Percentiles rank a stretch among this genome's conserved stretches.
Conservation (phyloP, 1,140 invertebrate genomes). For the Ylistrum balloti region DNA sequence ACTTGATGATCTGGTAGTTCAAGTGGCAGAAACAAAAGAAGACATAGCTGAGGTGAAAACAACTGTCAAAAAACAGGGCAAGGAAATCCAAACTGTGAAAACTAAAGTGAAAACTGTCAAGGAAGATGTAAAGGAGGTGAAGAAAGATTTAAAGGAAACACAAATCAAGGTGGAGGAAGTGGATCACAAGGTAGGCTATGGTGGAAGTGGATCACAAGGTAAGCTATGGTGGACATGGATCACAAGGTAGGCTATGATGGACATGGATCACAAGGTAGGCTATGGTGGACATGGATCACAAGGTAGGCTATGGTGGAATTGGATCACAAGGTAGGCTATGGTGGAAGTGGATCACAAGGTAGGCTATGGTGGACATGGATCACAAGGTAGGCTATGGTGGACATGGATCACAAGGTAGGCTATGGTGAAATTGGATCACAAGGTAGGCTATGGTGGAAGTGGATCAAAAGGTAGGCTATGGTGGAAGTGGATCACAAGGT, state of each 20-base stretch:
- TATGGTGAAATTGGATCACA: not conserved
- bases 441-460: no score
- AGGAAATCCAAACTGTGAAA: constrained; percentile 68
- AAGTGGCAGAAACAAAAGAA: constrained; percentile 63
- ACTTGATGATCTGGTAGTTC: constrained; percentile 61
- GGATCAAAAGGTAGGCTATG: no score
- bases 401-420: constrained; percentile 77
- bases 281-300: constrained; percentile 77
- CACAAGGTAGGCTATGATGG: no score
- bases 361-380: no score
- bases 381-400: no score
- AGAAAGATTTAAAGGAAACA: constrained; percentile 73
- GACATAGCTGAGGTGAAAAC: constrained; percentile 62
- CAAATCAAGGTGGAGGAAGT: constrained; percentile 75
- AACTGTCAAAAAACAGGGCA: constrained; percentile 63
- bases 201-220: no score
- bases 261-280: no score
- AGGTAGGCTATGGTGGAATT: constrained; percentile 61
- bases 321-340: no score
- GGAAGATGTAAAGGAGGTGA: constrained; percentile 69
- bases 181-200: constrained; percentile 72
- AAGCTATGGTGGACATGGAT: no score
- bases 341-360: no score
- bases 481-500: no score
- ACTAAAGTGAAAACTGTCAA: constrained; percentile 66